Evolutionary conservation across 2,797 vertebrate species (phyloP).

Genomic region (Labroides dimidiatus): DNA sequence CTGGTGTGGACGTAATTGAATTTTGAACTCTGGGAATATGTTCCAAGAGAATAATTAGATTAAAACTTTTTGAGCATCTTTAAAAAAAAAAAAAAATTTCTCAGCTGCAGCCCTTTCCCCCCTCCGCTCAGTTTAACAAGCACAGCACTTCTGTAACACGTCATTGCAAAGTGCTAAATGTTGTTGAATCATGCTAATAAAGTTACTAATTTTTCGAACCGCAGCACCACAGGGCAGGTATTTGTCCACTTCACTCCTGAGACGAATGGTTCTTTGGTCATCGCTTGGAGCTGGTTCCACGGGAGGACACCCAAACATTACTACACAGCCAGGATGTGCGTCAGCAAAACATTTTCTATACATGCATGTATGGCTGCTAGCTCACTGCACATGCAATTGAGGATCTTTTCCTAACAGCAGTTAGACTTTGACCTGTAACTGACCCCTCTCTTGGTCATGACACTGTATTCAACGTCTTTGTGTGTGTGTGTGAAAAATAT

Average conservation of each 20-base stretch:
- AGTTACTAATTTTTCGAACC: conserved; percentile 57
- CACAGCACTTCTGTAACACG: conserved; percentile 26
- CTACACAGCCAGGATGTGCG: conserved; percentile 74
- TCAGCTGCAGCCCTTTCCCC: neutral
- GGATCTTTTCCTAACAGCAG: conserved; percentile 67
- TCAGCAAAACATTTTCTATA: conserved; percentile 59
- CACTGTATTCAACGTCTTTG: conserved; percentile 62
- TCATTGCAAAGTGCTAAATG: conserved; percentile 54
- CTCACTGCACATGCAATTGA: conserved; percentile 72
- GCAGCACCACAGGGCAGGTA: conserved; percentile 46
- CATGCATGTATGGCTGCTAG: conserved; percentile 45
- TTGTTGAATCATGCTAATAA: conserved; percentile 68
- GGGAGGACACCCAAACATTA: conserved; percentile 77
- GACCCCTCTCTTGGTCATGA: conserved; percentile 75
- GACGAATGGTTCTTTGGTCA: conserved; percentile 71
- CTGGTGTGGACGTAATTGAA: neutral
- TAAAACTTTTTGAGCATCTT: neutral
- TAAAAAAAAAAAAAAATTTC: conserved; percentile 1
- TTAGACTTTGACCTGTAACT: conserved; percentile 75
- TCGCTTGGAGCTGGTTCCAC: conserved; percentile 70
- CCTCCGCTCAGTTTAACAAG: conserved; percentile 37
- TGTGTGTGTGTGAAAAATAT: conserved; percentile 27
- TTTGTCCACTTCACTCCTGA: conserved; percentile 43
- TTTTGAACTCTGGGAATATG: neutral
- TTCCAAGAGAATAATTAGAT: neutral